Percentiles rank a stretch among this genome's conserved stretches.
phyloP scores from a whole-genome alignment of 2,797 vertebrate species.

The Anguilla anguilla region DNA sequence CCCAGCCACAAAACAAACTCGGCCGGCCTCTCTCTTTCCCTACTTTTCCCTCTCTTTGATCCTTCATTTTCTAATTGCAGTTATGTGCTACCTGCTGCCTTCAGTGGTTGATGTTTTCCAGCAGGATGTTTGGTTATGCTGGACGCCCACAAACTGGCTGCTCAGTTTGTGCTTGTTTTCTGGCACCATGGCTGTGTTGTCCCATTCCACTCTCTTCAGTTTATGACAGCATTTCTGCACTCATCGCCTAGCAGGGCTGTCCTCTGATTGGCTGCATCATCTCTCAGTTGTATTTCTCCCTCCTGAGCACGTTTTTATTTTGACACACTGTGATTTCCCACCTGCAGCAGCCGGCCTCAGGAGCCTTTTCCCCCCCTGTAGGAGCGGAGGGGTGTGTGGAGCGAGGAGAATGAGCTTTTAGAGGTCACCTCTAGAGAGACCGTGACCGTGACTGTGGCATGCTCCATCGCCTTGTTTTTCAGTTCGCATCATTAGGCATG shows the following conservation, averaged over 20 bases:
- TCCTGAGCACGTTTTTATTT: neutral
- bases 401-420: slow-evolving; percentile 5
- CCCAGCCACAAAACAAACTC: slow-evolving; percentile 66
- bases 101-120: slow-evolving; percentile 70
- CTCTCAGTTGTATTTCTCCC: slow-evolving; percentile 22
- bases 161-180: slow-evolving; percentile 71
- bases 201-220: neutral
- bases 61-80: neutral
- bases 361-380: neutral
- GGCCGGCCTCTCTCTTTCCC: slow-evolving; percentile 49
- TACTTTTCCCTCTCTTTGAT: neutral
- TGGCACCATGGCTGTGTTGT: slow-evolving; percentile 38
- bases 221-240: neutral
- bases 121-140: slow-evolving; percentile 71
- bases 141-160: slow-evolving; percentile 71
- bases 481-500: slow-evolving; percentile 63
- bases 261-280: neutral
- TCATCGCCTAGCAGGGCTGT: slow-evolving; percentile 2
- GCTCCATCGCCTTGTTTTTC: slow-evolving; percentile 66
- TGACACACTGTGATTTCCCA: slow-evolving; percentile 1
- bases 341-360: neutral
- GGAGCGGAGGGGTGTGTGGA: neutral
- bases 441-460: slow-evolving; percentile 49
- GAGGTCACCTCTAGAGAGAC: neutral
- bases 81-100: neutral